These are phyloP conservation scores for Eulimnadia texana DNA, from an alignment of 1,140 invertebrate species.

Conservation along the genomic window DNA sequence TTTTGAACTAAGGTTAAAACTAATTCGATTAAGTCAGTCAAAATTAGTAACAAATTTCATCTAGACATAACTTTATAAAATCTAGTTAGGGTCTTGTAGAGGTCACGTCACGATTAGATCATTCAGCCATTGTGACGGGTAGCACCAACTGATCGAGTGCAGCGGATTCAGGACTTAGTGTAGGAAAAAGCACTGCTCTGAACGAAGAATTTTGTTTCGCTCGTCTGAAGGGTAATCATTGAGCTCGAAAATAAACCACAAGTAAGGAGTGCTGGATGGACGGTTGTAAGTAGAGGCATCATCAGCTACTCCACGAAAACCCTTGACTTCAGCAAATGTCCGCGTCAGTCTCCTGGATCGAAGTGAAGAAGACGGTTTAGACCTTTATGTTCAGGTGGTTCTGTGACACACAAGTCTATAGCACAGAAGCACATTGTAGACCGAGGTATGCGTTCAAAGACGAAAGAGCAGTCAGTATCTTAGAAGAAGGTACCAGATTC, in stretches of 20 bases:
- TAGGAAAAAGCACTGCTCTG: neutral
- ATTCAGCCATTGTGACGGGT: neutral
- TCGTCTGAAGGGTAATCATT: neutral
- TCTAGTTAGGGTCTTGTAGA: too few relatives aligned
- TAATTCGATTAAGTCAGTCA: too few relatives aligned
- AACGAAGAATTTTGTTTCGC: neutral
- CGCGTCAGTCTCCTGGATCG: neutral
- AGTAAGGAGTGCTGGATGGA: neutral
- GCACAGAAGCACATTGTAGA: neutral
- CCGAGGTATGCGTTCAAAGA: neutral
- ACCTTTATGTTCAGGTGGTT: neutral
- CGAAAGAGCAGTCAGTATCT: neutral
- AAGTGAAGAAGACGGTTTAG: neutral
- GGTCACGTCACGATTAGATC: too few relatives aligned
- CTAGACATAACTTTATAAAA: too few relatives aligned
- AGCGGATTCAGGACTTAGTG: neutral
- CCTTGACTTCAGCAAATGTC: neutral
- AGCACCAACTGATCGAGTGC: neutral
- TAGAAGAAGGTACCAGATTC: neutral
- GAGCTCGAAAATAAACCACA: neutral
- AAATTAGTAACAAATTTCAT: too few relatives aligned
- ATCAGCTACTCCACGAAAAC: neutral
- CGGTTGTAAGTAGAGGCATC: neutral
- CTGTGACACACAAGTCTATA: neutral
- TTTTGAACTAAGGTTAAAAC: too few relatives aligned